These are phyloP conservation scores for Dynastes tityus DNA, from an alignment of 2,888 invertebrate species.

Conservation along the genomic window DNA sequence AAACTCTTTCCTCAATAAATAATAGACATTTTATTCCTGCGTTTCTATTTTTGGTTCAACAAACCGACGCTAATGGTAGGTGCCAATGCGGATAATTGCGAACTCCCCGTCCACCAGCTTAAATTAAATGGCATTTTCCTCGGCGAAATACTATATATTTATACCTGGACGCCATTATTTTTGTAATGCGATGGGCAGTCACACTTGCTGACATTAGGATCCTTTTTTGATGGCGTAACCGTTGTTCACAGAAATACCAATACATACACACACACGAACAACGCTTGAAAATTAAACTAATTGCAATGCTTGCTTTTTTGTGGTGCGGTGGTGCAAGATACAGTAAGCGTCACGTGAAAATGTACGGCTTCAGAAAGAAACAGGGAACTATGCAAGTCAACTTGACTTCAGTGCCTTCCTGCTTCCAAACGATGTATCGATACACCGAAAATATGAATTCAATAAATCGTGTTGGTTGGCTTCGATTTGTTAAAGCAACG, in stretches of 20 bases:
- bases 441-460: too few relatives aligned
- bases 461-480: too few relatives aligned
- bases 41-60: conserved; percentile 48
- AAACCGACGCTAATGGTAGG: conserved; percentile 47
- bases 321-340: background rate
- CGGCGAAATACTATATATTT: conserved; percentile 48
- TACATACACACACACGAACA: background rate
- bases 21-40: conserved; percentile 44
- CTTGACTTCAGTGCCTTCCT: too few relatives aligned
- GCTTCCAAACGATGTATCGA: too few relatives aligned
- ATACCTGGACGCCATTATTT: conserved; percentile 46
- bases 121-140: conserved; percentile 48
- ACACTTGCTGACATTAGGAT: conserved; percentile 42
- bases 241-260: conserved; percentile 21
- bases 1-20: conserved; percentile 47
- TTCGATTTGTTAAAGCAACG: too few relatives aligned
- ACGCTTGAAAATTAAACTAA: conserved; percentile 21
- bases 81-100: conserved; percentile 47
- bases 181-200: conserved; percentile 46
- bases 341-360: background rate
- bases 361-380: too few relatives aligned
- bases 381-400: too few relatives aligned
- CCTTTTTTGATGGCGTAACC: conserved; percentile 35
- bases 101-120: conserved; percentile 29
- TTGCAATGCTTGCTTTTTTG: conserved; percentile 25